Base-by-base conservation (phyloP, 2,888 invertebrate genomes). In the Conchocele bisecta region DNA sequence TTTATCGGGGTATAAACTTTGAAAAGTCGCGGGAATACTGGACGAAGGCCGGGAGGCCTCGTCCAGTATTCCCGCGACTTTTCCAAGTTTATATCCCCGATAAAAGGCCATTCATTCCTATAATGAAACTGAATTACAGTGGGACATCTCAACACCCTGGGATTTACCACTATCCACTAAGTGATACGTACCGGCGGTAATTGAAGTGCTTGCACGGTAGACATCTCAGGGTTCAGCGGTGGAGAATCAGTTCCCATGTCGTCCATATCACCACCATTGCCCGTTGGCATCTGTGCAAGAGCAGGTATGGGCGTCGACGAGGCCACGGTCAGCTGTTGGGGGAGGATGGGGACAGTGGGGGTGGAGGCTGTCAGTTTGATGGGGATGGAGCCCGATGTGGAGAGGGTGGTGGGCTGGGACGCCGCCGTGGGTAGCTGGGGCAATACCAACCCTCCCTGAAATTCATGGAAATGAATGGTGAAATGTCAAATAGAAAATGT, bases 401-500 rank as follows among this genome's bases (percentile, higher is more conserved):
- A 46, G 24, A 31, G 26, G 22, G 63, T n/a, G n/a, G n/a, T n/a
- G 31, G 41, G 51, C 41, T 9, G 28, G 44, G 17, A 35, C 39
- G 28, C 39, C 33, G 33, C 42, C 64, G 66, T 29, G 29, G 58
- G 46, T 7, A 60, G 59, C 26, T 56, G 60, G 7, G 78, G 70
- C 13, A 71, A 46, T 11, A 75, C 17, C n/a, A 68, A 57, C 3
- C 70, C 69, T 26, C 72, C 63, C 75, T 75, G 75, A n/a, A 64
- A 64, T 22, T 7, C 20, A 48, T n/a, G n/a, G n/a, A n/a, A 41
- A 1, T 7, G 13, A 13, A 41, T 7, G 20, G 13, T 11, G 15
- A 35, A 11, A 35, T 35, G 17, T 11, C 13, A 17, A 41, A 17
- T 41, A 20, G 41, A 17, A n/a, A n/a, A n/a, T n/a, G n/a, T n/a